phyloP scores from a whole-genome alignment of 2,113 vertebrate genomes.

The Chloroceryle aenea region DNA sequence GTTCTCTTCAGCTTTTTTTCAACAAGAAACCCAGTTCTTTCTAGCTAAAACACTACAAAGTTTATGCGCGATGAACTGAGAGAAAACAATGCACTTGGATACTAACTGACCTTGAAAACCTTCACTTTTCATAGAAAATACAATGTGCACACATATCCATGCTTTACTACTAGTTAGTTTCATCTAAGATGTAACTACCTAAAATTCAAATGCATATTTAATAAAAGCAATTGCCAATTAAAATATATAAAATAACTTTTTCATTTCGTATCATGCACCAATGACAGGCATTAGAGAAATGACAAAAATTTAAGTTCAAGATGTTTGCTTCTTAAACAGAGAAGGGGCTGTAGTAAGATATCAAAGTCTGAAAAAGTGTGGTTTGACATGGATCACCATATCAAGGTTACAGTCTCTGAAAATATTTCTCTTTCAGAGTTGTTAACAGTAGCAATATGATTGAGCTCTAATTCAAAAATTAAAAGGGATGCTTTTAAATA shows the following conservation, averaged over 20 bases:
- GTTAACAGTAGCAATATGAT: neutral
- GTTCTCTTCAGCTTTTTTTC: neutral
- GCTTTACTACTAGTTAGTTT: neutral
- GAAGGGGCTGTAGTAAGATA: neutral
- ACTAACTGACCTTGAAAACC: neutral
- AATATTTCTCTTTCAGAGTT: neutral
- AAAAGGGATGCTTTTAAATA: neutral
- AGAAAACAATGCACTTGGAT: neutral
- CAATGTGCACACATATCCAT: neutral
- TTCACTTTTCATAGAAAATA: neutral
- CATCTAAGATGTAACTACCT: neutral
- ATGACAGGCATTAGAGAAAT: neutral
- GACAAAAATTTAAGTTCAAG: neutral
- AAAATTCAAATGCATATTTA: neutral
- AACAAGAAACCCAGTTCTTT: neutral
- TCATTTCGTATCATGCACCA: neutral
- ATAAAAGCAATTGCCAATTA: neutral
- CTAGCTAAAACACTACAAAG: neutral
- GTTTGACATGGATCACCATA: neutral
- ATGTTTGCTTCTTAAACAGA: neutral
- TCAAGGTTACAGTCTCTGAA: neutral
- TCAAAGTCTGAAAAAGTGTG: neutral
- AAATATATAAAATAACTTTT: neutral
- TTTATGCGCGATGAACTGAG: neutral
- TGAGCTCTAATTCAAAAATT: neutral